A percentile compares a stretch with the other conserved stretches of the same genome.
Conservation (phyloP, 2,797 vertebrate species). For the Danio albolineatus region DNA sequence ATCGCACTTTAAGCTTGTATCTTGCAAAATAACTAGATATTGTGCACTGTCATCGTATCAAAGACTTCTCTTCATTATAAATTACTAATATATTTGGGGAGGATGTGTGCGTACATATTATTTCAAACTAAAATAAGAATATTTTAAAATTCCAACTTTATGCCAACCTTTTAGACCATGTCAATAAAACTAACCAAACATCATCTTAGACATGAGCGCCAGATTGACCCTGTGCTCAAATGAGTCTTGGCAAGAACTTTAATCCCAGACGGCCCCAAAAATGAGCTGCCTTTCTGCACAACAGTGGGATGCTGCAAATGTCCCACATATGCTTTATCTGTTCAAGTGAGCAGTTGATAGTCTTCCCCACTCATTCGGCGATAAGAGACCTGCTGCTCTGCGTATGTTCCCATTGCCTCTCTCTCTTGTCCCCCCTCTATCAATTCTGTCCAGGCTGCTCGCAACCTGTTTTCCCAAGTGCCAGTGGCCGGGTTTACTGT, state of each 20-base stretch:
- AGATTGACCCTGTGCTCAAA: slow-evolving; percentile 4
- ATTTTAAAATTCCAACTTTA: not conserved
- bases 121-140: not conserved
- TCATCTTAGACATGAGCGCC: slow-evolving; percentile 3
- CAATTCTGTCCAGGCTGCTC: slow-evolving; percentile 35
- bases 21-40: too few species aligned
- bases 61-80: too few species aligned
- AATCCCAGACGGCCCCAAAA: slow-evolving; percentile 24
- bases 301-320: slow-evolving; percentile 31
- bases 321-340: slow-evolving; percentile 43
- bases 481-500: slow-evolving; percentile 25
- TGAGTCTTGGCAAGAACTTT: slow-evolving; percentile 9
- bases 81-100: too few species aligned
- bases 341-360: slow-evolving; percentile 17
- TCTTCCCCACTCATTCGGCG: slow-evolving; percentile 5
- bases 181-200: slow-evolving; percentile 24
- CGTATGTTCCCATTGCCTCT: slow-evolving; percentile 17
- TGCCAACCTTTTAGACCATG: not conserved
- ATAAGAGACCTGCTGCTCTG: slow-evolving; percentile 34
- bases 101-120: too few species aligned
- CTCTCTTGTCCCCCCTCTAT: slow-evolving; percentile 28
- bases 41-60: too few species aligned
- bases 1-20: too few species aligned
- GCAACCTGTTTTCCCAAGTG: slow-evolving; percentile 46
- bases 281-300: slow-evolving; percentile 21